Conservation (phyloP, 1,140 invertebrate species). For the Tetramorium alpestre region DNA sequence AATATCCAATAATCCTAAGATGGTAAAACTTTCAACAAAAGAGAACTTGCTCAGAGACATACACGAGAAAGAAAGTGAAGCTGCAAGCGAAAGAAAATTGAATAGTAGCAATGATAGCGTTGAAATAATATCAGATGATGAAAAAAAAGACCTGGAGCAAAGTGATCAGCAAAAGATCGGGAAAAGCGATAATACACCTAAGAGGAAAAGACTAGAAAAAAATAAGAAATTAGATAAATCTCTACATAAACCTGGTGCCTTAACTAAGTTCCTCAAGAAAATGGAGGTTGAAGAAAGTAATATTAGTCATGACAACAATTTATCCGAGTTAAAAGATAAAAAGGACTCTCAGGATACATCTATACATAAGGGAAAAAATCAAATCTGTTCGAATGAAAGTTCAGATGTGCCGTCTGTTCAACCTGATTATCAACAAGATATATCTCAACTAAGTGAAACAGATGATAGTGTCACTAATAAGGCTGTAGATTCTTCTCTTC, state of each 20-base stretch:
- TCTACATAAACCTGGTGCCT: slow-evolving; percentile 66
- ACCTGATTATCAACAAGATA: background rate
- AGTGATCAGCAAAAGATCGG: slow-evolving; percentile 46
- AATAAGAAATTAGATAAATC: slow-evolving; percentile 65
- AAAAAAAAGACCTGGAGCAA: slow-evolving; percentile 31
- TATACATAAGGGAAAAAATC: slow-evolving; percentile 71
- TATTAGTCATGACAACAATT: slow-evolving; percentile 68
- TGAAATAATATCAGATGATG: slow-evolving; percentile 54
- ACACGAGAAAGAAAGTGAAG: background rate
- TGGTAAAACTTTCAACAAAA: slow-evolving; percentile 78
- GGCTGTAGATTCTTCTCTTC: background rate
- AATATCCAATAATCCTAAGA: slow-evolving; percentile 75
- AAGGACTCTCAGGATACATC: background rate
- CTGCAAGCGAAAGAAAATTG: background rate
- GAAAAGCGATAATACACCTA: slow-evolving; percentile 39
- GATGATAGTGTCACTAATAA: slow-evolving; percentile 5
- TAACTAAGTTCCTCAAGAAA: slow-evolving; percentile 79
- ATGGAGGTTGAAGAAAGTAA: slow-evolving; percentile 57
- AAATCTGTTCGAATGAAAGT: slow-evolving; percentile 69
- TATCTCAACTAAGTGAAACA: slow-evolving; percentile 2
- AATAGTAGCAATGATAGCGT: background rate
- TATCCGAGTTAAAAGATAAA: slow-evolving; percentile 68
- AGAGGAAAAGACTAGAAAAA: slow-evolving; percentile 47
- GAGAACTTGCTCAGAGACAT: slow-evolving; percentile 65
- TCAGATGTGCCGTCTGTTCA: slow-evolving; percentile 6